Evolutionary conservation across 2,888 invertebrate species (phyloP).

Genomic region (Carabus problematicus): DNA sequence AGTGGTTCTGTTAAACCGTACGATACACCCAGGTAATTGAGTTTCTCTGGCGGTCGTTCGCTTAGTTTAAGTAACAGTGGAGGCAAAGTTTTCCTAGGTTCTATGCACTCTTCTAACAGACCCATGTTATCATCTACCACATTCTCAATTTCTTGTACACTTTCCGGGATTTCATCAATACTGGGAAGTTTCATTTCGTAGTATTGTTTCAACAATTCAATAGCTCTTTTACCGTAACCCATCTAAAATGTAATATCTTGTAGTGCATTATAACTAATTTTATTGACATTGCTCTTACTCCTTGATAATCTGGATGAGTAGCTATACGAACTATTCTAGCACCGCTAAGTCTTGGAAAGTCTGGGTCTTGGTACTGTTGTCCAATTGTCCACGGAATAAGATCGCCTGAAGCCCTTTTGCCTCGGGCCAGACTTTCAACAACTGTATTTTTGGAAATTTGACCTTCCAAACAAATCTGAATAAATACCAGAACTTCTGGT

Average conservation of each 20-base stretch:
- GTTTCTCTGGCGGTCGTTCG: slow-evolving; percentile 82
- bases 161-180: slow-evolving; percentile 65
- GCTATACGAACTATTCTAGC: slow-evolving; percentile 95
- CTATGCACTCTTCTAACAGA: slow-evolving; percentile 74
- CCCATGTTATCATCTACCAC: slow-evolving; percentile 66
- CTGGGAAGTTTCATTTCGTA: slow-evolving; percentile 83
- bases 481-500: slow-evolving; percentile 92
- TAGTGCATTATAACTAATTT: slow-evolving; percentile 6
- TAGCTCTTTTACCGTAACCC: slow-evolving; percentile 94
- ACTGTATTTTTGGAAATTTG: slow-evolving; percentile 76
- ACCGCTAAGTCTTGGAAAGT: slow-evolving; percentile 90
- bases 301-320: slow-evolving; percentile 96
- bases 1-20: slow-evolving; percentile 88
- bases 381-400: slow-evolving; percentile 98
- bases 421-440: slow-evolving; percentile 79
- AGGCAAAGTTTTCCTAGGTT: slow-evolving; percentile 83
- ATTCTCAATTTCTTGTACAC: slow-evolving; percentile 60
- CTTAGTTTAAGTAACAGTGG: slow-evolving; percentile 85
- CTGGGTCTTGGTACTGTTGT: slow-evolving; percentile 93
- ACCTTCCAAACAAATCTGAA: slow-evolving; percentile 84
- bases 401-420: slow-evolving; percentile 93
- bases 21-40: slow-evolving; percentile 95
- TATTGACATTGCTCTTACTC: slow-evolving; percentile 62
- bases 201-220: slow-evolving; percentile 85
- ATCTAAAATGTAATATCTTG: slow-evolving; percentile 66